Base-by-base conservation (phyloP, 2,113 vertebrate species). In the Poeciliopsis prolifica region DNA sequence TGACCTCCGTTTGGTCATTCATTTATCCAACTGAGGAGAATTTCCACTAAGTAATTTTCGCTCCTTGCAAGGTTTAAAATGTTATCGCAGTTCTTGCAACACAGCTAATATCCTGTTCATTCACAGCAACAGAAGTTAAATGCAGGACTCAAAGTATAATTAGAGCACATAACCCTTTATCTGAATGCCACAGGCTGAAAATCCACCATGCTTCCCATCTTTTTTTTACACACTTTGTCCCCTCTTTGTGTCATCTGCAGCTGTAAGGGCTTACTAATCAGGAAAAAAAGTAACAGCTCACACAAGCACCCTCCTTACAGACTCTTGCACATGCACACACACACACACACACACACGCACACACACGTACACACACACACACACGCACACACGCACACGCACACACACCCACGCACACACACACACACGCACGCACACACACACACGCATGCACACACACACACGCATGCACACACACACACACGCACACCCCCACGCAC, bases 221-320 rank as follows among this genome's bases (percentile, higher is more conserved):
- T 58, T 63, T 33, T 73, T 74, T 77, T n/a, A 42, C 44, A 69
- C 30, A 48, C 67, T 68, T 24, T 10, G 60, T 17, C 12, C 35
- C 44, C 64, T 65, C 65, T 54, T 42, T 71, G 65, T 89, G 78
- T 86, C 87, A 87, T 70, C 65, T 90, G 77, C 87, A 88, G 81
- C 86, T 89, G 82, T 58, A 79, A 75, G 72, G 77, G 60, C 69
- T 81, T 69, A 77, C 66, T 74, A 70, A 84, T 86, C 70, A 81
- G 73, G 15, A 15, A 48, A 54, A 70, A 17, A 77, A 61, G 24
- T 13, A 83, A 71, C 7, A 68, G 31, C 67, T 35, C 69, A 29
- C 61, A 28, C 61, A 35, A 65, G 65, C 58, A 74, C 12, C n/a
- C 68, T 5, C 35, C 3, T 30, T 30, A 48, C 69, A 44, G 24